These are phyloP conservation scores for Ladona fulva DNA, from an alignment of 1,140 invertebrate species.

Conservation along the genomic window DNA sequence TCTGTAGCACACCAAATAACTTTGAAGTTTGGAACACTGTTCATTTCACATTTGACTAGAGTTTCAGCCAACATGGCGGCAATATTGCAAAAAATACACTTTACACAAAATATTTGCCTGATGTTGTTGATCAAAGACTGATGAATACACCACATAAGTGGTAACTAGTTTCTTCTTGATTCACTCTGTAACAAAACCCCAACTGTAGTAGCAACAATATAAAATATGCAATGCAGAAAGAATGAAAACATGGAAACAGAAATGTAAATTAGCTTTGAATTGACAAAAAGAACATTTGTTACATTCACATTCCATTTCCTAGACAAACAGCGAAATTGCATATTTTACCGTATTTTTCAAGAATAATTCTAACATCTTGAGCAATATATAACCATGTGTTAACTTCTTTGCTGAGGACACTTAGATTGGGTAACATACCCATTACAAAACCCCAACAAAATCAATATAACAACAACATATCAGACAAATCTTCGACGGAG, in stretches of 20 bases:
- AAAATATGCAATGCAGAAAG: not conserved
- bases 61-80: not conserved
- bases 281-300: not conserved
- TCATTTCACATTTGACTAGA: not conserved
- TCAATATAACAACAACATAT: not conserved
- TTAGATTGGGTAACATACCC: not conserved
- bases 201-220: not conserved
- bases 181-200: not conserved
- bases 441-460: not conserved
- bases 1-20: not conserved
- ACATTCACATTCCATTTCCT: not conserved
- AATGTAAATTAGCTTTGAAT: not conserved
- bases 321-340: not conserved
- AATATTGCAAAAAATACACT: slow-evolving; percentile 8
- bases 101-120: not conserved
- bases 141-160: not conserved
- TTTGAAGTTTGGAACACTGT: not conserved
- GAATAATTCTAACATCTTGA: not conserved
- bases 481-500: not conserved
- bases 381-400: not conserved
- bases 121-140: not conserved
- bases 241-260: not conserved
- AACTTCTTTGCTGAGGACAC: not conserved
- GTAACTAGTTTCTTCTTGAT: not conserved
- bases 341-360: not conserved